Percentiles rank a stretch among this genome's conserved stretches.
These are phyloP conservation scores for Eudasyphora cyanicolor DNA, from an alignment of 2,888 invertebrate genomes.

Conservation along the genomic window DNA sequence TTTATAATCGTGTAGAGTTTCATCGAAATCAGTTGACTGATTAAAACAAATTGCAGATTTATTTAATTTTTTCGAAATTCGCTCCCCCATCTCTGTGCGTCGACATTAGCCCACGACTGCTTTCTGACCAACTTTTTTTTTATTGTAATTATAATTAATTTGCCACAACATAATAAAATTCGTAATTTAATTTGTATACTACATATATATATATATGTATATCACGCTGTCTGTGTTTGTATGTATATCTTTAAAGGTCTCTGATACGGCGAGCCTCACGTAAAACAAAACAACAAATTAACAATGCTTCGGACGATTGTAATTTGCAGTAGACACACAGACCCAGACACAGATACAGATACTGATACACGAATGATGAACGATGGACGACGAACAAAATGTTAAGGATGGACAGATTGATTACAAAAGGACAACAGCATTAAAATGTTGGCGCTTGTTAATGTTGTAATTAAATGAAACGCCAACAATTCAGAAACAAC, in stretches of 20 bases:
- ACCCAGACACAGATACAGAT: not conserved
- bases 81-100: too few species aligned
- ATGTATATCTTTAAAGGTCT: too few species aligned
- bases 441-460: not conserved
- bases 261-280: slow-evolving; percentile 89
- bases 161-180: not conserved
- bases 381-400: not conserved
- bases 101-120: too few species aligned
- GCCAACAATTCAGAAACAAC: too few species aligned
- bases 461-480: not conserved
- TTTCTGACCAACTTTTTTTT: too few species aligned
- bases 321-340: slow-evolving; percentile 85
- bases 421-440: not conserved
- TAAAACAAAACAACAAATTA: slow-evolving; percentile 89
- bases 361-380: not conserved
- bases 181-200: not conserved
- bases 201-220: too few species aligned
- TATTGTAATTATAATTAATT: slow-evolving; percentile 4
- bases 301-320: slow-evolving; percentile 87
- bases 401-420: slow-evolving; percentile 6
- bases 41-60: too few species aligned
- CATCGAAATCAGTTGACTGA: too few species aligned
- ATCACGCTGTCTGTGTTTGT: too few species aligned
- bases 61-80: too few species aligned
- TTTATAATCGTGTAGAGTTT: too few species aligned